phyloP scores from a whole-genome alignment of 2,797 vertebrate species.

The Acridotheres tristis region DNA sequence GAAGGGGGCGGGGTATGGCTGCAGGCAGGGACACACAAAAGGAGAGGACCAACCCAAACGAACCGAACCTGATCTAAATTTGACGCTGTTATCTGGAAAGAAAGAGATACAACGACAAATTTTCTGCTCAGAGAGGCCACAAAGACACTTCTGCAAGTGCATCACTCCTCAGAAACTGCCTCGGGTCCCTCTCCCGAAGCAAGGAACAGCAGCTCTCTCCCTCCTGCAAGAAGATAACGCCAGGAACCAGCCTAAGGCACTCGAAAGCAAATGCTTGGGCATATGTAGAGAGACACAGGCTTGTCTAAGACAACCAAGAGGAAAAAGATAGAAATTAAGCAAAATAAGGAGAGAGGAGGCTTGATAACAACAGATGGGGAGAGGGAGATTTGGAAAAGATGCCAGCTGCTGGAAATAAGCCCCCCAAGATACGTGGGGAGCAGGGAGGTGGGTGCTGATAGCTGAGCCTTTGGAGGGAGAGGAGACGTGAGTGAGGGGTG shows the following conservation, averaged over 20 bases:
- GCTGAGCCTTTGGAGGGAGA: neutral
- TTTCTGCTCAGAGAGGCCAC: neutral
- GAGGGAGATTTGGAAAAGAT: conserved; percentile 47
- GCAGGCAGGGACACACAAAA: neutral
- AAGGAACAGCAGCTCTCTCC: neutral
- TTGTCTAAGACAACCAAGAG: neutral
- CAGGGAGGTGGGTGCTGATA: neutral
- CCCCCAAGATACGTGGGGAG: neutral
- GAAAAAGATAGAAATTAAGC: conserved; percentile 43
- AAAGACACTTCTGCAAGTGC: neutral
- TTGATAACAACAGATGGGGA: conserved; percentile 53
- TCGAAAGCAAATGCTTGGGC: neutral
- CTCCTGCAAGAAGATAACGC: neutral
- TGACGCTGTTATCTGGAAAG: neutral
- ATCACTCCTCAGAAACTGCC: neutral
- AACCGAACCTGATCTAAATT: fast-evolving
- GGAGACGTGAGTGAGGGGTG: neutral
- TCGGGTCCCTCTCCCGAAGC: neutral
- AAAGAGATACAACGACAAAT: neutral
- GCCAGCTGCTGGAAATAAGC: conserved; percentile 50
- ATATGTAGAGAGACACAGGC: conserved; percentile 13
- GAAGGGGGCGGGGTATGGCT: neutral
- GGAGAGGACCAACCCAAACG: neutral
- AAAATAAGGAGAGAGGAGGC: conserved; percentile 50
- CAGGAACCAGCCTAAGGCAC: conserved; percentile 24